Evolutionary conservation across 2,888 invertebrate species (phyloP), one percentile per base, ranked within the genome.

Genomic region (Plagiodera versicolora): DNA sequence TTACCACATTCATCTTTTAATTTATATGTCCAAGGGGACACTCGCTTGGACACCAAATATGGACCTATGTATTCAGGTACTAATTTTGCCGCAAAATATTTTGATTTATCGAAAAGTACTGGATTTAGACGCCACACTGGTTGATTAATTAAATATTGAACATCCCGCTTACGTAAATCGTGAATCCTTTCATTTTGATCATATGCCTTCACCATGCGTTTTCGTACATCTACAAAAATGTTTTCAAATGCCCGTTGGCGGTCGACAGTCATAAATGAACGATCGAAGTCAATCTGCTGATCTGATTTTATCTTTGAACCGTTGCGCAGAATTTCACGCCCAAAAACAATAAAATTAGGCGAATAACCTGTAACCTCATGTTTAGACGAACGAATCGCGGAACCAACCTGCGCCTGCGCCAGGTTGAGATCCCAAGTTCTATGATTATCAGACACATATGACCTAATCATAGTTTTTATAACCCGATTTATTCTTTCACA

Each of bases 401-500:
- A 32, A 2, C 32, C 32, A 11, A 32, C 10, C 32, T 11, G 32
- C n/a, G n/a, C n/a, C n/a, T n/a, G n/a, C 32, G 32, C 10, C 10
- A 11, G 10, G 9, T 32, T 32, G 2, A 10, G 32, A 11, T 32
- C 32, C 32, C 32, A 32, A 32, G 9, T 9, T 11, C 11, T 32
- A 32, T 32, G 32, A 11, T 32, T 11, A 9, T 32, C 32, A 5
- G 24, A 24, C 24, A 24, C 24, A 24, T 39, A 76, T 9, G 71
- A 56, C 1, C 67, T 46, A 1, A 76, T 67, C 71, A 77, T 73
- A 0, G 72, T 74, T 58, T 74, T 72, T 1, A 76, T 18, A 0
- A 72, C 72, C 16, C 70, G 49, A 55, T 77, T 76, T 0, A 70
- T 66, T 4, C 75, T 35, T 60, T 77, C 75, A 0, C 69, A 69